These are phyloP conservation scores for Cranoglanis bouderius DNA, from an alignment of 2,113 vertebrate genomes.

Conservation along the genomic window DNA sequence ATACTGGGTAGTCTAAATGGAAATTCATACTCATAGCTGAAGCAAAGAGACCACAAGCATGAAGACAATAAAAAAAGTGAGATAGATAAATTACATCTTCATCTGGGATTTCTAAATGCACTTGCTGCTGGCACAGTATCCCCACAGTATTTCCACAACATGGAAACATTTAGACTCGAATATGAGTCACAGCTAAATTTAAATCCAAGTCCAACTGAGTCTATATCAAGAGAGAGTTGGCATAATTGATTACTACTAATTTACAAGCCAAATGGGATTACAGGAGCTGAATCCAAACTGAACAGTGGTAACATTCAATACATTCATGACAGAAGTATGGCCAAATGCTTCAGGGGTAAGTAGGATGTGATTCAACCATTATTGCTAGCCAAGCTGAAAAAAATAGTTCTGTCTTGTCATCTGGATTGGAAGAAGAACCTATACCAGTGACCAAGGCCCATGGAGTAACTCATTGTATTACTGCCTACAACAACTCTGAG, in stretches of 20 bases:
- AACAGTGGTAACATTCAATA: neutral
- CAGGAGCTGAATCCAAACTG: neutral
- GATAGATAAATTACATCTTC: neutral
- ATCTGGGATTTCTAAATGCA: neutral
- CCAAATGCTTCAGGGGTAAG: slow-evolving; percentile 24
- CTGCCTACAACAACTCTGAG: neutral
- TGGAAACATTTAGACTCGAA: neutral
- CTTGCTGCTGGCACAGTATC: neutral
- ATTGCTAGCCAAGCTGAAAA: neutral
- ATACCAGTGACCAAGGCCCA: neutral
- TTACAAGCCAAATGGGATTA: neutral
- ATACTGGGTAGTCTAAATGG: neutral
- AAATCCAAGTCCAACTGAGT: neutral
- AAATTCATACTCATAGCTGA: neutral
- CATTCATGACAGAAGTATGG: neutral
- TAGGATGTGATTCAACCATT: neutral
- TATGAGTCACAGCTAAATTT: neutral
- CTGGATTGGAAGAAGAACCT: slow-evolving; percentile 10
- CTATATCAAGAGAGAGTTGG: neutral
- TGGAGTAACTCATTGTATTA: neutral
- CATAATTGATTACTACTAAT: neutral
- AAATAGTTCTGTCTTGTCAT: neutral
- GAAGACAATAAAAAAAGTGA: slow-evolving; percentile 5
- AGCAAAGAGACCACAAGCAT: neutral
- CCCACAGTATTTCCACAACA: neutral